Evolutionary conservation across 2,888 invertebrate species (phyloP).

Genomic region (Drosophila merina): DNA sequence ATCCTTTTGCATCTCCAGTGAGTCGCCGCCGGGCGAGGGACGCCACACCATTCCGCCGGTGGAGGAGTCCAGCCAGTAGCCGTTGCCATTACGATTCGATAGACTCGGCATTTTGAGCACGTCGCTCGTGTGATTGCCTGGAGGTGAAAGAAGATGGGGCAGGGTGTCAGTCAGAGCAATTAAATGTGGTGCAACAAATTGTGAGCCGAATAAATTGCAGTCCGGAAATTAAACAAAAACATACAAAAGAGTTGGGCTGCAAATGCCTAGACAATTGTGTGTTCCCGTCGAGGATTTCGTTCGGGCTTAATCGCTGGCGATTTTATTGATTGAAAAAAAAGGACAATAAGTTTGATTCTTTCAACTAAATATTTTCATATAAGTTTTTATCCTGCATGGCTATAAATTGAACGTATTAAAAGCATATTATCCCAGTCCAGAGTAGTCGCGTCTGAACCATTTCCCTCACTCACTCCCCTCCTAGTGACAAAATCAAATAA

Average conservation of each 20-base stretch:
- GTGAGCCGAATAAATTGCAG: slow-evolving; percentile 70
- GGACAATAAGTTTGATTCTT: neutral
- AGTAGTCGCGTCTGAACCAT: slow-evolving; percentile 38
- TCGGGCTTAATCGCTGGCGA: neutral
- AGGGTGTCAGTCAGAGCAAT: slow-evolving; percentile 65
- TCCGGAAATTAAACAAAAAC: slow-evolving; percentile 62
- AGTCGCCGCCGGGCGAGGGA: slow-evolving; percentile 80
- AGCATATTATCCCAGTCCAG: slow-evolving; percentile 60
- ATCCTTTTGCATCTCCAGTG: slow-evolving; percentile 84
- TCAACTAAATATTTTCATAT: neutral
- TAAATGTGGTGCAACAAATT: slow-evolving; percentile 77
- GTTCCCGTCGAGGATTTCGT: slow-evolving; percentile 42
- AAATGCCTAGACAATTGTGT: slow-evolving; percentile 5
- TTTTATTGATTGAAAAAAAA: neutral
- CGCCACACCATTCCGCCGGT: slow-evolving; percentile 84
- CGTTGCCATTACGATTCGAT: slow-evolving; percentile 83
- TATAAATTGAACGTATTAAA: slow-evolving; percentile 75
- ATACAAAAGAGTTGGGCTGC: slow-evolving; percentile 22
- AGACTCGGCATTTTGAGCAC: slow-evolving; percentile 84
- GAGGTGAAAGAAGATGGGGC: slow-evolving; percentile 47
- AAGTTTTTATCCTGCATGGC: neutral
- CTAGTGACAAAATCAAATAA: slow-evolving; percentile 66
- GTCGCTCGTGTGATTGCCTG: slow-evolving; percentile 83
- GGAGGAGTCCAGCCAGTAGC: slow-evolving; percentile 84
- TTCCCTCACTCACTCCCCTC: slow-evolving; percentile 36